These are phyloP conservation scores for Synanceia verrucosa DNA, from an alignment of 2,797 vertebrate genomes.

Conservation along the genomic window DNA sequence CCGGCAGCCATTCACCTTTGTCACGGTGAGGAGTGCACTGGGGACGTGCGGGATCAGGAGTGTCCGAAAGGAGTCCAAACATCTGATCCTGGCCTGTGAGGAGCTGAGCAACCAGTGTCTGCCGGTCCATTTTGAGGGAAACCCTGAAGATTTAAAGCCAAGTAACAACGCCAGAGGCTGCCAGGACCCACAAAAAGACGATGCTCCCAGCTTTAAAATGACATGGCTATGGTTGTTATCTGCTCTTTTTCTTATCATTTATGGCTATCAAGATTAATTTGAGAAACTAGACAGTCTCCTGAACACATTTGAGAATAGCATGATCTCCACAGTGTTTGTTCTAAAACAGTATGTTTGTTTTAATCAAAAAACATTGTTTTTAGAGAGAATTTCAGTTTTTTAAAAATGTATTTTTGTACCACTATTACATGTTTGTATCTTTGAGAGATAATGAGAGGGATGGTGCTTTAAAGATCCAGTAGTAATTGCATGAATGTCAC, in stretches of 20 bases:
- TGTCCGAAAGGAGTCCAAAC: conserved; percentile 69
- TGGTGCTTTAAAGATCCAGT: neutral
- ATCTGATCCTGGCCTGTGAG: conserved; percentile 84
- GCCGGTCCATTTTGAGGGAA: conserved; percentile 84
- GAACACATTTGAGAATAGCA: neutral
- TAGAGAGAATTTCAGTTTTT: neutral
- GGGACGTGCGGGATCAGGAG: conserved; percentile 72
- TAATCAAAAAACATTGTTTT: neutral
- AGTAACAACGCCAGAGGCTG: conserved; percentile 71
- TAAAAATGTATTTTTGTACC: neutral
- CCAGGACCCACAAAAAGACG: conserved; percentile 10
- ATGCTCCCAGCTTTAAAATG: conserved; percentile 17
- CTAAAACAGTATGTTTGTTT: neutral
- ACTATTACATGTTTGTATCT: neutral
- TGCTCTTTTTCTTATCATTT: conserved; percentile 16
- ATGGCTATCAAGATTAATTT: conserved; percentile 13
- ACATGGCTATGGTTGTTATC: conserved; percentile 46
- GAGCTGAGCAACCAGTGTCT: conserved; percentile 69
- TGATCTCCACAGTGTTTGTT: neutral
- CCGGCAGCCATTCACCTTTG: conserved; percentile 68
- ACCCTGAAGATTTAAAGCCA: conserved; percentile 46
- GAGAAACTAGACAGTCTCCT: neutral
- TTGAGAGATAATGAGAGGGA: neutral
- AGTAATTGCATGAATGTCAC: neutral
- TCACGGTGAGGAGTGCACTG: conserved; percentile 72